Conservation (phyloP, 2,888 invertebrate species). For the Ichneumon xanthorius region DNA sequence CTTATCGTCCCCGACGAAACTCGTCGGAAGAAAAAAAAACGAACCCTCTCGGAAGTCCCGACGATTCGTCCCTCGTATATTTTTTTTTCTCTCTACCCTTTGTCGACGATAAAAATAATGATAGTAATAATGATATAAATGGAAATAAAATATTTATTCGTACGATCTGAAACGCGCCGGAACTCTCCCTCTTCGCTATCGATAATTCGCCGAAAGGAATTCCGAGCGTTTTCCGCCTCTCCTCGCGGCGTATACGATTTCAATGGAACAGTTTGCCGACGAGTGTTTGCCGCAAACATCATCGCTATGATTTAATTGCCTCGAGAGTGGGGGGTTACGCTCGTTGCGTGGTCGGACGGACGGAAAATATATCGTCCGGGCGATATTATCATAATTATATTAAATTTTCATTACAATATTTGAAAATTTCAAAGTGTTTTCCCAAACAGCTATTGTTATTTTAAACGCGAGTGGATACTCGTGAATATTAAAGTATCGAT, state of each 20-base stretch:
- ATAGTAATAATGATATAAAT: background rate
- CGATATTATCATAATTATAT: background rate
- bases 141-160: conserved; percentile 42
- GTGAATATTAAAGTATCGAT: background rate
- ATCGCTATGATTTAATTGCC: background rate
- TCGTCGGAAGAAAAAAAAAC: conserved; percentile 14
- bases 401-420: background rate
- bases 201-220: background rate
- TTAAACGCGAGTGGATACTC: background rate
- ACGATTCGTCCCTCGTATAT: conserved; percentile 33
- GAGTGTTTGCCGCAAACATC: background rate
- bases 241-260: background rate
- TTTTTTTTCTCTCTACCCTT: conserved; percentile 28
- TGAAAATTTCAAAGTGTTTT: background rate
- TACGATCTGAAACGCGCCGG: background rate
- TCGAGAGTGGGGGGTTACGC: background rate
- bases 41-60: conserved; percentile 43
- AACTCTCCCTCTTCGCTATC: background rate
- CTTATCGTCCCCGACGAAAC: conserved; percentile 11
- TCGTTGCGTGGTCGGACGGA: background rate
- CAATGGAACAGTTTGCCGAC: background rate
- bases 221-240: background rate
- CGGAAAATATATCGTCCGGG: background rate
- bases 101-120: conserved; percentile 8
- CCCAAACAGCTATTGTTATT: background rate